Evolutionary conservation across 23 tunicate species (phyloP).

Genomic region (Halocynthia aurantium): DNA sequence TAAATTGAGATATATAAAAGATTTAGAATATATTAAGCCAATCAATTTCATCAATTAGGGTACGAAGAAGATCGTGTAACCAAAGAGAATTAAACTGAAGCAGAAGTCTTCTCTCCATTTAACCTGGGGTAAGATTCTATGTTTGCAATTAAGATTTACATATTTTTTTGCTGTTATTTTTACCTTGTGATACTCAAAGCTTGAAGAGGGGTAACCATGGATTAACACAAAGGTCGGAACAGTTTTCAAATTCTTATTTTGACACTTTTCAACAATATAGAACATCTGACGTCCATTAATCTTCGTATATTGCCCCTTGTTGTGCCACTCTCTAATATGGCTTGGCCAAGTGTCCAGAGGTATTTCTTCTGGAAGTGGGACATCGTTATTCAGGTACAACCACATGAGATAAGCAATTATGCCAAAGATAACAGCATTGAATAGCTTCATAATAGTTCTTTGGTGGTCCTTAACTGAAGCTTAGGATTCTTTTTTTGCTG

Average conservation of each 20-base stretch:
- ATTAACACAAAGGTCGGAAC: slow-evolving; percentile 78
- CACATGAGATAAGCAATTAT: slow-evolving; percentile 1
- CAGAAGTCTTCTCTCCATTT: background rate
- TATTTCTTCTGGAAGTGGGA: background rate
- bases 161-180: background rate
- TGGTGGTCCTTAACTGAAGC: too few relatives aligned
- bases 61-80: too few relatives aligned
- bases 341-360: slow-evolving; percentile 22
- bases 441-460: too few relatives aligned
- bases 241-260: slow-evolving; percentile 4
- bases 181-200: slow-evolving; percentile 85
- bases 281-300: slow-evolving; percentile 61
- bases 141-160: background rate
- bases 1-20: background rate
- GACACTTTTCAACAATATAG: slow-evolving; percentile 41
- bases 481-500: too few relatives aligned
- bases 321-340: slow-evolving; percentile 44
- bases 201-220: slow-evolving; percentile 96
- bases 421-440: slow-evolving; percentile 7
- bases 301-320: slow-evolving; percentile 26
- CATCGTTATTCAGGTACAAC: background rate
- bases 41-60: too few relatives aligned
- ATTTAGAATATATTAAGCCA: too few relatives aligned
- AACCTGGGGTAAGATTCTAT: background rate
- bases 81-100: too few relatives aligned